Evolutionary conservation across 1,140 invertebrate genomes (phyloP).

Genomic region (Galleria mellonella): DNA sequence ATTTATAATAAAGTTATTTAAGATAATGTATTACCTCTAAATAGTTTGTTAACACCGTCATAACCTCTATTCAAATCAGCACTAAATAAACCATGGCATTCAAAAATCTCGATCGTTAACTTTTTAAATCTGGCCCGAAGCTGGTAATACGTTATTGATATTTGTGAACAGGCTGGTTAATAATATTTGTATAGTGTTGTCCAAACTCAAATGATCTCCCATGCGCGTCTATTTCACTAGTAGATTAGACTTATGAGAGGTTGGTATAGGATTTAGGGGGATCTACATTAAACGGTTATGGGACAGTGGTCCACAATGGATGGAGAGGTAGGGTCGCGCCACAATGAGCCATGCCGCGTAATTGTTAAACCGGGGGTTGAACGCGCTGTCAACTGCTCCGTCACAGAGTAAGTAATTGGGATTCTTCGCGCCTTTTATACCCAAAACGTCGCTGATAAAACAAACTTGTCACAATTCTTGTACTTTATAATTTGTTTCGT

Average conservation of each 20-base stretch:
- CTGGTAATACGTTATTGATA: constrained; percentile 71
- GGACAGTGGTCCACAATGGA: constrained; percentile 60
- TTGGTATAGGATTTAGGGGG: constrained; percentile 25
- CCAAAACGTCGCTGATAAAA: constrained; percentile 4
- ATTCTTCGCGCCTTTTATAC: constrained; percentile 20
- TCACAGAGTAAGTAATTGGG: constrained; percentile 47
- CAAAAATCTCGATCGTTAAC: constrained; percentile 54
- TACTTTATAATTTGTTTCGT: not conserved
- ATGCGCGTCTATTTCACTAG: constrained; percentile 11
- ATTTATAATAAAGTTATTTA: not conserved
- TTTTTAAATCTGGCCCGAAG: constrained; percentile 63
- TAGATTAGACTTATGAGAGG: constrained; percentile 13
- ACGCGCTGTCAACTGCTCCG: constrained; percentile 62
- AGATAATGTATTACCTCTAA: too few species aligned
- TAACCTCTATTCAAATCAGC: constrained; percentile 20
- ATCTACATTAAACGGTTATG: constrained; percentile 32
- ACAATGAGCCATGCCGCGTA: constrained; percentile 67
- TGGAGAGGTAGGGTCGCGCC: constrained; percentile 61
- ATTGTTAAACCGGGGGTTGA: constrained; percentile 69
- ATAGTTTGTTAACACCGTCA: not conserved
- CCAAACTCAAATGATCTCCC: constrained; percentile 39
- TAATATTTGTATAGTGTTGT: constrained; percentile 65
- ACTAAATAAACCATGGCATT: constrained; percentile 40
- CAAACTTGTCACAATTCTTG: not conserved
- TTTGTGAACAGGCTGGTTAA: constrained; percentile 71